Evolutionary conservation across 1,140 invertebrate genomes (phyloP).

Genomic region (Meloidogyne floridensis): DNA sequence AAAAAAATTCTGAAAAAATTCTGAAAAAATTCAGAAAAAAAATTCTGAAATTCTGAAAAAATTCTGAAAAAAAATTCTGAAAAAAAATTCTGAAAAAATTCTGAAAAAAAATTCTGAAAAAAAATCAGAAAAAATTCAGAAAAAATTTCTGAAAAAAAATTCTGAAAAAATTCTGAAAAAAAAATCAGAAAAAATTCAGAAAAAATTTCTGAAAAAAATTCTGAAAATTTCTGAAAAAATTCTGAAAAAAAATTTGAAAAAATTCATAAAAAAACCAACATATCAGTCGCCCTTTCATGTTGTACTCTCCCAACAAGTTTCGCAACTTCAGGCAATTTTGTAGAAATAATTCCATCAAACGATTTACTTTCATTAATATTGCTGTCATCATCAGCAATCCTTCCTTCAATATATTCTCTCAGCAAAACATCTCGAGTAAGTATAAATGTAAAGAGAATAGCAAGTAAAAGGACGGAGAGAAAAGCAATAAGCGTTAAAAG

Average conservation of each 20-base stretch:
- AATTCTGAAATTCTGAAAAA: too few species aligned
- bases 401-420: neutral
- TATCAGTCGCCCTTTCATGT: neutral
- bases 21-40: too few species aligned
- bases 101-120: too few species aligned
- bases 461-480: conserved; percentile 14
- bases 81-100: too few species aligned
- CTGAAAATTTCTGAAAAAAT: too few species aligned
- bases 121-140: too few species aligned
- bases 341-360: conserved; percentile 3
- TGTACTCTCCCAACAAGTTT: conserved; percentile 13
- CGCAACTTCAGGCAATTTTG: conserved; percentile 16
- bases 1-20: neutral
- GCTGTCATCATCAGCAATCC: neutral
- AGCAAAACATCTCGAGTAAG: conserved; percentile 21
- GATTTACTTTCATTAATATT: neutral
- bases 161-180: too few species aligned
- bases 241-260: too few species aligned
- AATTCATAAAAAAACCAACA: neutral
- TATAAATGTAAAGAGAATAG: conserved; percentile 26
- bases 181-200: too few species aligned
- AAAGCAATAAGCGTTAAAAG: conserved; percentile 14
- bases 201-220: too few species aligned
- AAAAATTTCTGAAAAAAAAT: too few species aligned
- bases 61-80: too few species aligned